These are phyloP conservation scores for Eriocheir sinensis DNA, from an alignment of 1,140 invertebrate species.

Conservation along the genomic window DNA sequence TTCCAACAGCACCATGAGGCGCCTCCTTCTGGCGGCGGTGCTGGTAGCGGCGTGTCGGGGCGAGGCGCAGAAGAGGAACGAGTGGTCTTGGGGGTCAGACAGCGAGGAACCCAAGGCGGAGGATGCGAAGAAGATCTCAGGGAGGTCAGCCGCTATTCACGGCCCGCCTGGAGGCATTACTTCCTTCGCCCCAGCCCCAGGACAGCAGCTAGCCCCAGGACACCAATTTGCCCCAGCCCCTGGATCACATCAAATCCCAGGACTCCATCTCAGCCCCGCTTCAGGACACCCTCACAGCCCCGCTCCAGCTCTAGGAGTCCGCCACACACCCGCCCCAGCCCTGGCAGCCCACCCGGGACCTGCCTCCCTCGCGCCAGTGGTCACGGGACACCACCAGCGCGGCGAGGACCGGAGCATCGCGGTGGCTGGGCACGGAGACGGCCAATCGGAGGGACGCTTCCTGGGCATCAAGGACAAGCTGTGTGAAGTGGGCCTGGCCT, in stretches of 20 bases:
- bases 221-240: background rate
- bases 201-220: background rate
- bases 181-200: background rate
- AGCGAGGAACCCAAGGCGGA: background rate
- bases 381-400: background rate
- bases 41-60: background rate
- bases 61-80: constrained; percentile 39
- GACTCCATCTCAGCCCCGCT: background rate
- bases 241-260: background rate
- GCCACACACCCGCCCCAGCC: background rate
- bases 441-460: constrained; percentile 48
- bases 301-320: background rate
- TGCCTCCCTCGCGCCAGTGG: background rate
- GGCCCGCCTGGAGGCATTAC: background rate
- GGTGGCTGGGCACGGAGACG: constrained; percentile 3
- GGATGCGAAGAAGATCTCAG: background rate
- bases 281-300: background rate
- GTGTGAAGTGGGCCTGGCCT: constrained; percentile 61
- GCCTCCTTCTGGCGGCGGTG: constrained; percentile 40
- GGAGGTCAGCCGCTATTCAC: background rate
- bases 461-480: constrained; percentile 64
- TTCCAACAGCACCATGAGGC: constrained; percentile 32
- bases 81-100: constrained; percentile 65
- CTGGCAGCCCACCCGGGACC: background rate
- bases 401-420: background rate